Evolutionary conservation across 2,797 vertebrate genomes (phyloP).

Genomic region (Rhinichthys osculus): DNA sequence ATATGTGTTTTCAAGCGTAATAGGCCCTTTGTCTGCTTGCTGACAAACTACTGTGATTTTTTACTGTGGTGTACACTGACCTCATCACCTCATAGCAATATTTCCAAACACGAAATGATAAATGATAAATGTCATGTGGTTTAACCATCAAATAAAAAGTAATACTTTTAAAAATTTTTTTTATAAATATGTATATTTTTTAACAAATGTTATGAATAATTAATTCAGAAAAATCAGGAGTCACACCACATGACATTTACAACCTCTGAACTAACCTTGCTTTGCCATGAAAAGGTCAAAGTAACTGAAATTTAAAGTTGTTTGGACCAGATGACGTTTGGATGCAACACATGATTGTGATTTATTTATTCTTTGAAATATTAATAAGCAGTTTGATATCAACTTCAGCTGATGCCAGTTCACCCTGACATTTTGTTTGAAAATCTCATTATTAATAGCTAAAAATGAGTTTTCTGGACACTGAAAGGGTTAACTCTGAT

Average conservation of each 20-base stretch:
- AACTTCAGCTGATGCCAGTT: neutral
- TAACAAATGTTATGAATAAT: neutral
- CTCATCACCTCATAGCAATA: slow-evolving; percentile 8
- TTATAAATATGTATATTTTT: neutral
- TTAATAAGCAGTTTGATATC: neutral
- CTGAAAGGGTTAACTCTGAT: neutral
- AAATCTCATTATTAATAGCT: neutral
- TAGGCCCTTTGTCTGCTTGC: neutral
- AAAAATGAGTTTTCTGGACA: neutral
- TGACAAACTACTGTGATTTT: too few relatives aligned
- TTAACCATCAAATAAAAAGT: neutral
- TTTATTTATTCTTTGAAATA: neutral
- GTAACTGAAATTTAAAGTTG: neutral
- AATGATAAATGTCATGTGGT: neutral
- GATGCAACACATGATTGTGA: neutral
- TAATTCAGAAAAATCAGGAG: neutral
- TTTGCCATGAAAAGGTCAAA: neutral
- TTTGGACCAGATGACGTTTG: neutral
- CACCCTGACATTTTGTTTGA: neutral
- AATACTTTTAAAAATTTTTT: neutral
- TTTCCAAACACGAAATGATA: neutral
- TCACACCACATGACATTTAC: neutral
- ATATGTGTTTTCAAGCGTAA: slow-evolving; percentile 13
- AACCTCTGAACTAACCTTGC: neutral
- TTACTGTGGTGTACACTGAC: neutral